A percentile compares a stretch with the other conserved stretches of the same genome.
Evolutionary conservation across 2,797 vertebrate species (phyloP).

Genomic region (Diceros bicornis): DNA sequence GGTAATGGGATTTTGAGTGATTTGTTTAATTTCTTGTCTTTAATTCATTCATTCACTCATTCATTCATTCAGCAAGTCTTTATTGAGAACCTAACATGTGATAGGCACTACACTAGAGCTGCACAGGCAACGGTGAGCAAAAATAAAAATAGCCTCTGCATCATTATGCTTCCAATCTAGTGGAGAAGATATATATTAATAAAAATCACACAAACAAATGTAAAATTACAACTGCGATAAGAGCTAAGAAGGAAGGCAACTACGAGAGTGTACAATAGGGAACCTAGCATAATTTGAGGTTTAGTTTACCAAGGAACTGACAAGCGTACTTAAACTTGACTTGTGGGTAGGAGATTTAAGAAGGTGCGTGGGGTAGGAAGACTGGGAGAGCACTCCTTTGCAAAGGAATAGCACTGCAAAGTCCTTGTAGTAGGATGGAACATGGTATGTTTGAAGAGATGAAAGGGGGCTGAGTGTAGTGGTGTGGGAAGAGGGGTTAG

Average conservation of each 20-base stretch:
- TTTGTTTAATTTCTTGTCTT: neutral
- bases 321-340: neutral
- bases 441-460: neutral
- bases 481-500: neutral
- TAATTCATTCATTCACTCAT: neutral
- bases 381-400: neutral
- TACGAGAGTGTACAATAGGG: neutral
- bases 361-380: neutral
- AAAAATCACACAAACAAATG: neutral
- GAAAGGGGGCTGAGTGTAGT: neutral
- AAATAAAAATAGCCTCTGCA: neutral
- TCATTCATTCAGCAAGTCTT: neutral
- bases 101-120: neutral
- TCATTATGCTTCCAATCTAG: neutral
- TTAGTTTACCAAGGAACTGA: constrained; percentile 49
- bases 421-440: neutral
- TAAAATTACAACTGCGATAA: constrained; percentile 11
- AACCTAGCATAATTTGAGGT: neutral
- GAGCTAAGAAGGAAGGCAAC: neutral
- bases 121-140: neutral
- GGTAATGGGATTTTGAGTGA: neutral
- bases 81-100: neutral
- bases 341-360: neutral
- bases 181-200: neutral
- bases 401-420: neutral